These are phyloP conservation scores for Periparus ater DNA, from an alignment of 2,797 vertebrate genomes.

Conservation along the genomic window DNA sequence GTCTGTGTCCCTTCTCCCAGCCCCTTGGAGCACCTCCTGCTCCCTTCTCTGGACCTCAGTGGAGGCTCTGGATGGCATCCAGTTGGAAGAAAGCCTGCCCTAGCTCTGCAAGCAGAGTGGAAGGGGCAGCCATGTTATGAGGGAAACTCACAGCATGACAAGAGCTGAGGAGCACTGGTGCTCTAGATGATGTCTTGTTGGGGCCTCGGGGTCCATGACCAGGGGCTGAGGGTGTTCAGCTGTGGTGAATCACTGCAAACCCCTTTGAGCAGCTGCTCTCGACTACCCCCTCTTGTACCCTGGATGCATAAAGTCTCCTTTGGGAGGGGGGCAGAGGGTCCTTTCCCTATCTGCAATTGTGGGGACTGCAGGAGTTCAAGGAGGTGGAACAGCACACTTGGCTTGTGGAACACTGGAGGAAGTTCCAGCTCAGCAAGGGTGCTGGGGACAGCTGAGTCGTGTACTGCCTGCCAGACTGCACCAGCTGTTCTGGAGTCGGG, in stretches of 20 bases:
- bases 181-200: background rate
- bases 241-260: background rate
- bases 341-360: background rate
- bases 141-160: background rate
- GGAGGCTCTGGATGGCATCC: slow-evolving; percentile 1
- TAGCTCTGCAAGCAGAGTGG: background rate
- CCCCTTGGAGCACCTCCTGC: background rate
- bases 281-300: fast-evolving
- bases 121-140: background rate
- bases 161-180: background rate
- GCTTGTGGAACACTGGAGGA: background rate
- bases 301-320: background rate
- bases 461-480: background rate
- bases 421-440: background rate
- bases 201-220: background rate
- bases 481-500: slow-evolving; percentile 25
- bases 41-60: background rate
- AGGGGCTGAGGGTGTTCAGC: background rate
- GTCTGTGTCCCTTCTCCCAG: background rate
- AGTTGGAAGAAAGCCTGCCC: background rate
- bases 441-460: background rate
- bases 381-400: background rate
- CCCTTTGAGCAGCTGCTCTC: background rate
- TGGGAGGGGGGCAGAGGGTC: background rate
- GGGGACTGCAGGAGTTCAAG: background rate